phyloP scores from a whole-genome alignment of 2,888 invertebrate species.

The Galerucella calmariensis region DNA sequence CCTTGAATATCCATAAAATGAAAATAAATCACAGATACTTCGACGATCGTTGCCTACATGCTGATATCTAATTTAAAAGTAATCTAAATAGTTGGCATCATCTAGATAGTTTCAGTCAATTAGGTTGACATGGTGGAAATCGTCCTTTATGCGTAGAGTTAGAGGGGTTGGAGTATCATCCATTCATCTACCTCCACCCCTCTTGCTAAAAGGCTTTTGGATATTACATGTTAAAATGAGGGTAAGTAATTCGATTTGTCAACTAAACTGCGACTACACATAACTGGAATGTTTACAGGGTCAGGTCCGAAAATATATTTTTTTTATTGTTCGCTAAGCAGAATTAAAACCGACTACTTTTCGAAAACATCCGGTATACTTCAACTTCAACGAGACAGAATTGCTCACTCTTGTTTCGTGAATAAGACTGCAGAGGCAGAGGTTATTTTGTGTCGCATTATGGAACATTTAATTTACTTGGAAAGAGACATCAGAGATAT shows the following conservation, averaged over 20 bases:
- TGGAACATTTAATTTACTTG: slow-evolving; percentile 62
- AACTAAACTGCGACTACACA: slow-evolving; percentile 37
- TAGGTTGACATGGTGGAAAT: slow-evolving; percentile 56
- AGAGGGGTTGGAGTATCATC: slow-evolving; percentile 49
- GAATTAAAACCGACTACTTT: neutral
- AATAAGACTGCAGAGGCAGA: slow-evolving; percentile 47
- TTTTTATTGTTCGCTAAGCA: neutral
- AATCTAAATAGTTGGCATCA: slow-evolving; percentile 57
- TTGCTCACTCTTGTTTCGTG: slow-evolving; percentile 27
- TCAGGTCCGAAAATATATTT: neutral
- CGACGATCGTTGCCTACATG: slow-evolving; percentile 21
- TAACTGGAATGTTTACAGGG: neutral
- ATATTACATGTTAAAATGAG: slow-evolving; percentile 67
- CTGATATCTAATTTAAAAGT: slow-evolving; percentile 52
- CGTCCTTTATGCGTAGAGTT: slow-evolving; percentile 48
- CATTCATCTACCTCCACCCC: slow-evolving; percentile 61
- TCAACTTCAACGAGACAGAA: neutral
- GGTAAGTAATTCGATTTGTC: slow-evolving; percentile 66
- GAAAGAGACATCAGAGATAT: slow-evolving; percentile 53
- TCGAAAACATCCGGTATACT: neutral
- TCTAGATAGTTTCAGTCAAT: slow-evolving; percentile 57
- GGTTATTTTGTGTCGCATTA: slow-evolving; percentile 54
- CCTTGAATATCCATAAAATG: slow-evolving; percentile 25
- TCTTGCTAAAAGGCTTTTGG: slow-evolving; percentile 66
- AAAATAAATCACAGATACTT: slow-evolving; percentile 36